Conservation (phyloP, 1,140 invertebrate genomes). For the Saccostrea cuccullata region DNA sequence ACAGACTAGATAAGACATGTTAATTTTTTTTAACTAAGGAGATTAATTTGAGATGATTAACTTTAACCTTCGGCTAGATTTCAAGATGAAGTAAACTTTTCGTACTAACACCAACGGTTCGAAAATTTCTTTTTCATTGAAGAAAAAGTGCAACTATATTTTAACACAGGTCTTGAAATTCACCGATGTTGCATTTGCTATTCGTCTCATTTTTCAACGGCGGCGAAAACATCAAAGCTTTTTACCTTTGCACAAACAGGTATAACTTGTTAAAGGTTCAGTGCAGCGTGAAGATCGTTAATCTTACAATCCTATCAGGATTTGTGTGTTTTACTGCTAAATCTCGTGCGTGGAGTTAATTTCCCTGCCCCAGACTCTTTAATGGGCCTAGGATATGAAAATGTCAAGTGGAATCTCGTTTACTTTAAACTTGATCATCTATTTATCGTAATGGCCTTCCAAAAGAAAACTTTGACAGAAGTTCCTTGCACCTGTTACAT, state of each 20-base stretch:
- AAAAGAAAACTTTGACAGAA: no score
- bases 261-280: conserved; percentile 8
- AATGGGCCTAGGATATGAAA: background rate
- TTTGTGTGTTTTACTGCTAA: conserved; percentile 9
- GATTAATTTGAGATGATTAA: background rate
- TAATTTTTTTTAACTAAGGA: background rate
- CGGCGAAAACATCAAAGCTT: conserved; percentile 13
- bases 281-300: conserved; percentile 9
- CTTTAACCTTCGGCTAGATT: background rate
- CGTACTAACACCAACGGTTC: background rate
- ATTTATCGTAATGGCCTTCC: no score
- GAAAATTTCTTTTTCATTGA: background rate
- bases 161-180: background rate
- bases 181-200: background rate
- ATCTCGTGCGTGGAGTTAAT: conserved; percentile 18
- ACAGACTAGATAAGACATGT: no score
- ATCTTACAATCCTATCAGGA: background rate
- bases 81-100: no score
- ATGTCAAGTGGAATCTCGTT: conserved; percentile 11
- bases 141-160: background rate
- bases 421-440: background rate
- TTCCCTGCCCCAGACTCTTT: conserved; percentile 5
- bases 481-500: no score
- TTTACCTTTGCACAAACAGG: conserved; percentile 10
- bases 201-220: background rate